Evolutionary conservation across 2,888 invertebrate genomes (phyloP).

Genomic region (Notodonta dromedarius): DNA sequence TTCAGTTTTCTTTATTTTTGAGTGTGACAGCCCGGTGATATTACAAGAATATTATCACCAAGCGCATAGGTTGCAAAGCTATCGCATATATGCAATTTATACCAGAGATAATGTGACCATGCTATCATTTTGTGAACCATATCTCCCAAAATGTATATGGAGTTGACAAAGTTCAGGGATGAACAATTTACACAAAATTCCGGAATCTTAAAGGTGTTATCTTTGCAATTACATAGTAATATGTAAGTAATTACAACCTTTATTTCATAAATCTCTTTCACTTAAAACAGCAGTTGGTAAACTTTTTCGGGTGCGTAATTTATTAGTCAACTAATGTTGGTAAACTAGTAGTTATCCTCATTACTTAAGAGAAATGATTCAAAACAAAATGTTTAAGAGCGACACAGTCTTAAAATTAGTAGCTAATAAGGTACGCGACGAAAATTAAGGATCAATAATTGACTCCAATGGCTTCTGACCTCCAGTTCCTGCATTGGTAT

Average conservation of each 20-base stretch:
- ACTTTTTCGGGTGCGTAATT: no score
- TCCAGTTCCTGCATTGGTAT: conserved; percentile 51
- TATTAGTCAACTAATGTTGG: background rate
- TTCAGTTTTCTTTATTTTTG: background rate
- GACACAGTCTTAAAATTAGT: background rate
- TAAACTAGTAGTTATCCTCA: background rate
- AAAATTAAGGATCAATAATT: conserved; percentile 59
- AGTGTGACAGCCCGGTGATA: conserved; percentile 8
- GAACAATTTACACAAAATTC: conserved; percentile 6
- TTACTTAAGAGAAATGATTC: background rate
- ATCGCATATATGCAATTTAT: conserved; percentile 61
- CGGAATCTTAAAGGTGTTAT: conserved; percentile 4
- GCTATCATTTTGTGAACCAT: conserved; percentile 27
- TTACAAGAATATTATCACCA: conserved; percentile 27
- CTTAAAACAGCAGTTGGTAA: no score
- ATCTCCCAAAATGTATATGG: conserved; percentile 20
- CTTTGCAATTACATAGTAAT: no score
- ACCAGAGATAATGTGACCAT: conserved; percentile 22
- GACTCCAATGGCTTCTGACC: conserved; percentile 61
- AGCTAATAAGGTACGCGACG: conserved; percentile 15
- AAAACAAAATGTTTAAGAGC: background rate
- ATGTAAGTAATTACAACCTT: no score
- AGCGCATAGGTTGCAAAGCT: conserved; percentile 66
- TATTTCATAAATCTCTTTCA: no score
- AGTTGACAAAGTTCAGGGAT: conserved; percentile 25